Evolutionary conservation across 92 coral and sea anemone species (phyloP).

Genomic region (Actinernus sp.): DNA sequence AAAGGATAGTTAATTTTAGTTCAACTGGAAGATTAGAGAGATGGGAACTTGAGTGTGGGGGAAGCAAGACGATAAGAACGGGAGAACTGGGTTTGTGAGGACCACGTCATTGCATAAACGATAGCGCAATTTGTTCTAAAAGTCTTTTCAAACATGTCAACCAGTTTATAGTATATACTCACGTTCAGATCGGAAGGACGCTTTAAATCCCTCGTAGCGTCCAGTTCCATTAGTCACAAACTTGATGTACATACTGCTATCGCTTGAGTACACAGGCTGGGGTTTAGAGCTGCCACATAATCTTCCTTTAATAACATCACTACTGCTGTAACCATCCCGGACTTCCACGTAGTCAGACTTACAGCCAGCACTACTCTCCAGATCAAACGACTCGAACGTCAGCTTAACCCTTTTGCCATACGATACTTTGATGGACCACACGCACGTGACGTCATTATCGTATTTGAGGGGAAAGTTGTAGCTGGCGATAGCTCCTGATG

Average conservation of each 20-base stretch:
- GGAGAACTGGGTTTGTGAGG: too few species aligned
- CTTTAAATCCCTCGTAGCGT: too few species aligned
- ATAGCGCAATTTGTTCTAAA: too few species aligned
- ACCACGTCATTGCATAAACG: too few species aligned
- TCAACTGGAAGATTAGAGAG: too few species aligned
- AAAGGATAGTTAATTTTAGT: too few species aligned
- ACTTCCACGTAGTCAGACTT: slow-evolving; percentile 60
- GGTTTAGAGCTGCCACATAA: slow-evolving; percentile 49
- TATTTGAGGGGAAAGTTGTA: too few species aligned
- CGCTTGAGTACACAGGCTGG: slow-evolving; percentile 35
- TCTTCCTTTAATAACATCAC: slow-evolving; percentile 47
- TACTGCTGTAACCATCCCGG: slow-evolving; percentile 17
- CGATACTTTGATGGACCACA: slow-evolving; percentile 41
- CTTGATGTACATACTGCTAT: slow-evolving; percentile 34
- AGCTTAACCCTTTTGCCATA: slow-evolving; percentile 50
- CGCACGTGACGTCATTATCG: slow-evolving; percentile 38
- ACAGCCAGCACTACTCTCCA: slow-evolving; percentile 52
- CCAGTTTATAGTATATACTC: slow-evolving; percentile 14
- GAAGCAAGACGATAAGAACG: too few species aligned
- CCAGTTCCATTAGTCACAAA: slow-evolving; percentile 55
- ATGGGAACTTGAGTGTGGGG: too few species aligned
- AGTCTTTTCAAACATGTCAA: too few species aligned
- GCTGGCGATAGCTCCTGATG: too few species aligned
- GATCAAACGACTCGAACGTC: too few species aligned
- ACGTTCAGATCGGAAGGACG: slow-evolving; percentile 41